Conservation (phyloP, 2,113 vertebrate species). For the Anguilla rostrata region DNA sequence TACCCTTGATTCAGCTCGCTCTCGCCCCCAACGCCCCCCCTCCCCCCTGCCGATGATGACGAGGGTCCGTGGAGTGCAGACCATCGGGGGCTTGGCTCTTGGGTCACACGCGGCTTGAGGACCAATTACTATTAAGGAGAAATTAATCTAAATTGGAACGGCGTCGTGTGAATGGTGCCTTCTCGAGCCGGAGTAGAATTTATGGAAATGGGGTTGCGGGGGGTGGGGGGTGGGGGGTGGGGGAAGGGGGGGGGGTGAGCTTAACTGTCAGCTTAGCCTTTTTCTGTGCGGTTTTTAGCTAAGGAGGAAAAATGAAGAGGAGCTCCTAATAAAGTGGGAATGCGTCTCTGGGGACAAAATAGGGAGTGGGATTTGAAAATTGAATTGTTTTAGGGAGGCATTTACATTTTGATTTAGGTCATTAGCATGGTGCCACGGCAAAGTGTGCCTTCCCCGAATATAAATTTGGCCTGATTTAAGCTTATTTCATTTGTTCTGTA, state of each 20-base stretch:
- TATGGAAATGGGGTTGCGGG: constrained; percentile 39
- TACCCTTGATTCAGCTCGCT: constrained; percentile 24
- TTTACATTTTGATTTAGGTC: neutral
- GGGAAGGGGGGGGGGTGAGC: neutral
- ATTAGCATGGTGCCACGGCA: neutral
- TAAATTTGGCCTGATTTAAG: neutral
- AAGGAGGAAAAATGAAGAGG: neutral
- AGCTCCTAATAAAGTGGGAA: neutral
- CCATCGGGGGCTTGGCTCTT: constrained; percentile 46
- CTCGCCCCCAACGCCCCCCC: too few species aligned
- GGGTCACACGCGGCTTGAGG: constrained; percentile 61
- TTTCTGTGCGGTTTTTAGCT: neutral
- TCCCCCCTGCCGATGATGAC: constrained; percentile 34
- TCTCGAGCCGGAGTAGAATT: constrained; percentile 74
- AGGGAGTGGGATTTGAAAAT: neutral
- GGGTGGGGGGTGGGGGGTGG: too few species aligned
- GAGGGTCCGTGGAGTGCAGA: neutral
- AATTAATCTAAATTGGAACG: constrained; percentile 74
- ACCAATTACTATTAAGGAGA: constrained; percentile 77
- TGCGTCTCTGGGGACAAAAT: neutral
- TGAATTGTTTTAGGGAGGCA: neutral
- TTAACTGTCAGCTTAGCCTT: neutral
- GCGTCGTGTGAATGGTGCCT: constrained; percentile 70
- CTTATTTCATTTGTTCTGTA: neutral
- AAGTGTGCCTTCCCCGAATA: neutral